Conservation (phyloP, 2,888 invertebrate genomes). For the Acleris holmiana region DNA sequence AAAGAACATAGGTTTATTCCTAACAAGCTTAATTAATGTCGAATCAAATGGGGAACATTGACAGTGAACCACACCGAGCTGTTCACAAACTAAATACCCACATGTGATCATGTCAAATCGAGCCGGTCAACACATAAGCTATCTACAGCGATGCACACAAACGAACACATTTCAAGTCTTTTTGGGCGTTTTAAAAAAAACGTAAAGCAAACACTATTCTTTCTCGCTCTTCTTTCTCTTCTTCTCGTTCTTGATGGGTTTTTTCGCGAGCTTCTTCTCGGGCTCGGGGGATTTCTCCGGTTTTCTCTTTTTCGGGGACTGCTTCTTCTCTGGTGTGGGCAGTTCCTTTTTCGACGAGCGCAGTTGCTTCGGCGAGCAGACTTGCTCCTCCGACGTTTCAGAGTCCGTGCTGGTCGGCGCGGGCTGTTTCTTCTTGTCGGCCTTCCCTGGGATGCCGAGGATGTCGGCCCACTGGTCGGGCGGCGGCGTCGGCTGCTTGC, state of each 20-base stretch:
- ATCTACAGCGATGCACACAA: not conserved
- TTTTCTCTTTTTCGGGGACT: constrained; percentile 68
- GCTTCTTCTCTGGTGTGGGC: constrained; percentile 56
- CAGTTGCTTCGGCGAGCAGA: constrained; percentile 64
- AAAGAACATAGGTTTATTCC: too few relatives aligned
- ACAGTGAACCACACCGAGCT: too few relatives aligned
- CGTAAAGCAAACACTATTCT: constrained; percentile 76
- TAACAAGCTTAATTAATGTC: too few relatives aligned
- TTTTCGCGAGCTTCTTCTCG: constrained; percentile 58
- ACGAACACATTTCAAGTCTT: constrained; percentile 10
- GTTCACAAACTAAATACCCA: too few relatives aligned
- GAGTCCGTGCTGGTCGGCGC: constrained; percentile 41
- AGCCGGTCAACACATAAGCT: not conserved
- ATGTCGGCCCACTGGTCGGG: constrained; percentile 81
- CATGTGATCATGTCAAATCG: too few relatives aligned
- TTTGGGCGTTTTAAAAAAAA: constrained; percentile 55
- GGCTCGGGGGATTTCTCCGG: constrained; percentile 56
- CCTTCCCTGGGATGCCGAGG: constrained; percentile 74
- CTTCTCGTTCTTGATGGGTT: constrained; percentile 54
- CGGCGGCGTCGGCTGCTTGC: constrained; percentile 76
- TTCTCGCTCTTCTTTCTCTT: constrained; percentile 72
- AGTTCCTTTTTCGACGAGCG: constrained; percentile 68
- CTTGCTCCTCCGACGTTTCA: constrained; percentile 53
- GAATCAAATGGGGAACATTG: too few relatives aligned
- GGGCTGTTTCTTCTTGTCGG: constrained; percentile 36